Evolutionary conservation across 2,888 invertebrate species (phyloP).

Genomic region (Melieria picta): DNA sequence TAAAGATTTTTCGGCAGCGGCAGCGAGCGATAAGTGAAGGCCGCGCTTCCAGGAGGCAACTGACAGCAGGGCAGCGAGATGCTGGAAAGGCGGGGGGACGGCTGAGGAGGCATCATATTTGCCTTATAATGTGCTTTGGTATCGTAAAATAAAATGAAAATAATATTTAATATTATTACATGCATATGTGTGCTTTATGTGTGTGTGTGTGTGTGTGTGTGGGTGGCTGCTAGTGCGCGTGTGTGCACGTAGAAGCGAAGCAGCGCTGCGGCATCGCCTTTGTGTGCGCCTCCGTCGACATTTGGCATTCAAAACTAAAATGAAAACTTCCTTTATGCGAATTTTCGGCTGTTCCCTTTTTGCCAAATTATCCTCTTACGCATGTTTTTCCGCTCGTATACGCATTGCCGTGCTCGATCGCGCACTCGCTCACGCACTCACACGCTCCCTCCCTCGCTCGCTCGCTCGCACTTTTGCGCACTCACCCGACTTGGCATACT

Average conservation of each 20-base stretch:
- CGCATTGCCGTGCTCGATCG: too few relatives aligned
- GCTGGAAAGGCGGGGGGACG: slow-evolving; percentile 31
- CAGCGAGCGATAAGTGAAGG: slow-evolving; percentile 32
- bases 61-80: slow-evolving; percentile 7
- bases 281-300: background rate
- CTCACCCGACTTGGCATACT: background rate
- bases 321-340: slow-evolving; percentile 42
- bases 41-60: background rate
- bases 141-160: slow-evolving; percentile 57
- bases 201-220: slow-evolving; percentile 9
- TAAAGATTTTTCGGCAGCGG: slow-evolving; percentile 51
- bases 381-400: background rate
- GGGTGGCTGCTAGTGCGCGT: background rate
- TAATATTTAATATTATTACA: slow-evolving; percentile 55
- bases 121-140: slow-evolving; percentile 54
- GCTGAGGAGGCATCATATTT: slow-evolving; percentile 36
- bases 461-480: slow-evolving; percentile 33
- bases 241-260: background rate
- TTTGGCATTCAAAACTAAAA: slow-evolving; percentile 40
- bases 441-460: slow-evolving; percentile 33
- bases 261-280: background rate
- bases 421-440: background rate
- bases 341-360: slow-evolving; percentile 38
- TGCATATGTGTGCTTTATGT: slow-evolving; percentile 29
- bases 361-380: slow-evolving; percentile 33